Evolutionary conservation across 2,113 vertebrate genomes (phyloP).

Genomic region (Sorex araneus): DNA sequence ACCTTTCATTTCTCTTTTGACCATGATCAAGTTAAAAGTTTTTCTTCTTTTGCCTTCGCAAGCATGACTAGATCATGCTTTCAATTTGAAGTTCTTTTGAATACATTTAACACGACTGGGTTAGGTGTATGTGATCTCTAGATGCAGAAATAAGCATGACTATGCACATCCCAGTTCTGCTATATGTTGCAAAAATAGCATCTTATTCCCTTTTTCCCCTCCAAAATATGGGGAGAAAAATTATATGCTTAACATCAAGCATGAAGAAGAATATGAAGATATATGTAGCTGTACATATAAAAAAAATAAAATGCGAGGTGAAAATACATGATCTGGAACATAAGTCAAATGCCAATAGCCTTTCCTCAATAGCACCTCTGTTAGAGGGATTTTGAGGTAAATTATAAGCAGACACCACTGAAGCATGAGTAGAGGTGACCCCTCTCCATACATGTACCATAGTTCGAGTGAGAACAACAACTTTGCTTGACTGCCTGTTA

Average conservation of each 20-base stretch:
- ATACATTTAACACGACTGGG: neutral
- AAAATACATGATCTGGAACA: slow-evolving; percentile 47
- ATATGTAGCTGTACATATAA: slow-evolving; percentile 27
- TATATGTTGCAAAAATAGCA: neutral
- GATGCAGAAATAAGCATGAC: slow-evolving; percentile 31
- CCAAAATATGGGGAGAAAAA: slow-evolving; percentile 47
- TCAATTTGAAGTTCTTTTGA: slow-evolving; percentile 70
- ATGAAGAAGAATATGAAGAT: slow-evolving; percentile 56
- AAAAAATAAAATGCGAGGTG: slow-evolving; percentile 58
- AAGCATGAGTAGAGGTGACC: neutral
- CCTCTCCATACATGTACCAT: neutral
- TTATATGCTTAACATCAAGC: slow-evolving; percentile 63
- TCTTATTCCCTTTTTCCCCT: slow-evolving; percentile 2
- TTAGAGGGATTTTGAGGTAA: neutral
- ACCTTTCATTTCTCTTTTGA: slow-evolving; percentile 39
- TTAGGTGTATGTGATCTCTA: slow-evolving; percentile 50
- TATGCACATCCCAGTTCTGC: neutral
- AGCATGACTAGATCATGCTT: slow-evolving; percentile 29
- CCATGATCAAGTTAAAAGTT: slow-evolving; percentile 6
- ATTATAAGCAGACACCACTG: neutral
- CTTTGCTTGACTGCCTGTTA: slow-evolving; percentile 61
- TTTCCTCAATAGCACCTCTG: neutral
- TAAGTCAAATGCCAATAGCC: slow-evolving; percentile 2
- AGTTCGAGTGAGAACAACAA: slow-evolving; percentile 46
- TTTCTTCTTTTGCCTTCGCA: slow-evolving; percentile 59